These are phyloP conservation scores for Daubentonia madagascariensis DNA, from an alignment of 2,113 vertebrate species.

Conservation along the genomic window DNA sequence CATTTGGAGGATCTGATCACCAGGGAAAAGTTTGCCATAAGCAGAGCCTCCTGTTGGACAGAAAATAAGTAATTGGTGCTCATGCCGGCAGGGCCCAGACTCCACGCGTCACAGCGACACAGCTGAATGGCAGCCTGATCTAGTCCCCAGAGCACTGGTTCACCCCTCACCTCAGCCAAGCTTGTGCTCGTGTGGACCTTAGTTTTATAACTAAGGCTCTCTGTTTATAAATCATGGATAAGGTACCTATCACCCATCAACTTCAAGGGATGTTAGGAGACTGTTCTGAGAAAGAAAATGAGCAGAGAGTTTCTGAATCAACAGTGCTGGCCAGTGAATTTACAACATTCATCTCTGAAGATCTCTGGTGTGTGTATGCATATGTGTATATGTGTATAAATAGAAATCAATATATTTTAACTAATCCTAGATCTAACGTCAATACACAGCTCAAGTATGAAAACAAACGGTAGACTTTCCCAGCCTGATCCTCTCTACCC, in stretches of 20 bases:
- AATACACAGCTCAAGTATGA: background rate
- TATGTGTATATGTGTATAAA: background rate
- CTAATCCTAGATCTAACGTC: slow-evolving; percentile 6
- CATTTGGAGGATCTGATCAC: slow-evolving; percentile 93
- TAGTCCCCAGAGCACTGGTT: background rate
- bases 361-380: background rate
- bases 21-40: slow-evolving; percentile 92
- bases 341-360: background rate
- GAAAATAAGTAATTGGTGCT: background rate
- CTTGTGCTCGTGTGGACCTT: background rate
- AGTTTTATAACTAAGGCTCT: background rate
- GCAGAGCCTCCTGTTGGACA: slow-evolving; percentile 89
- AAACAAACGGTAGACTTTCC: slow-evolving; percentile 5
- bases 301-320: background rate
- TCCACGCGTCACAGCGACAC: background rate
- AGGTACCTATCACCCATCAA: background rate
- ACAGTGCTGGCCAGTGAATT: background rate
- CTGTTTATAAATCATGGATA: background rate
- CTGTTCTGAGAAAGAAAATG: background rate
- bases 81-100: too few relatives aligned
- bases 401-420: slow-evolving; percentile 11
- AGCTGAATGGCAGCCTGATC: background rate
- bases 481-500: background rate
- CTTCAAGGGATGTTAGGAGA: background rate
- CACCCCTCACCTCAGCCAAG: background rate